Conservation (phyloP, 1,140 invertebrate genomes). For the Euglossa dilemma region DNA sequence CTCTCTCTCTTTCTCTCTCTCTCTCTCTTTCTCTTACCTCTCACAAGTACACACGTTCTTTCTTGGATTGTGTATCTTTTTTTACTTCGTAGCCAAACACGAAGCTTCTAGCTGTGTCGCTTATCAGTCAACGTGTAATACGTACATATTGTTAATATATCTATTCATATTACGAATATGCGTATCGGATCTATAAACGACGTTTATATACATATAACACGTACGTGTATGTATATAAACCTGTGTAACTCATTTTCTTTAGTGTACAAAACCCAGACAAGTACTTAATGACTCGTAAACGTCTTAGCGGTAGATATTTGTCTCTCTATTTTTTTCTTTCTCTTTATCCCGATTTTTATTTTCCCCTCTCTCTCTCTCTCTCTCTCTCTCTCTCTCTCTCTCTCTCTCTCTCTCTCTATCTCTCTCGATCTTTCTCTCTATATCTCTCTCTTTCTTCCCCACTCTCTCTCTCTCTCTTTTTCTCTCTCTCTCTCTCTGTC, state of each 20-base stretch:
- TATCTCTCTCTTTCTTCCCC: neutral
- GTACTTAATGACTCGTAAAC: conserved; percentile 68
- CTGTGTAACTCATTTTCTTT: conserved; percentile 43
- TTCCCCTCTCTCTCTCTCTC: neutral
- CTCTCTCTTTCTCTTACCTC: conserved; percentile 6
- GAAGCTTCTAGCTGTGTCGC: conserved; percentile 80
- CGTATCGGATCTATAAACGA: conserved; percentile 15
- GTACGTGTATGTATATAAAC: conserved; percentile 47
- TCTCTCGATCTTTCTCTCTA: neutral
- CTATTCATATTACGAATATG: conserved; percentile 30
- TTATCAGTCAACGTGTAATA: conserved; percentile 75
- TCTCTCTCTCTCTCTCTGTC: neutral
- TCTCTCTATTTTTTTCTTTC: conserved; percentile 47
- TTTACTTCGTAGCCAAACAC: conserved; percentile 71
- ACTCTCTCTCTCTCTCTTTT: conserved; percentile 15
- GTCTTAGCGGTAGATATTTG: conserved; percentile 79
- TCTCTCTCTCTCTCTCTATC: conserved; percentile 1
- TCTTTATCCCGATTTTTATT: conserved; percentile 37
- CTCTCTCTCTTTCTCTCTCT: neutral
- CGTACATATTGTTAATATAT: conserved; percentile 36
- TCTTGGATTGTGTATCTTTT: conserved; percentile 59
- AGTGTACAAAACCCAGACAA: conserved; percentile 66
- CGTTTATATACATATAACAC: conserved; percentile 42
- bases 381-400: conserved; percentile 29
- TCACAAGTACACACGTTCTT: conserved; percentile 57